Base-by-base conservation (phyloP, 2,888 invertebrate genomes). In the Amaurobius ferox region DNA sequence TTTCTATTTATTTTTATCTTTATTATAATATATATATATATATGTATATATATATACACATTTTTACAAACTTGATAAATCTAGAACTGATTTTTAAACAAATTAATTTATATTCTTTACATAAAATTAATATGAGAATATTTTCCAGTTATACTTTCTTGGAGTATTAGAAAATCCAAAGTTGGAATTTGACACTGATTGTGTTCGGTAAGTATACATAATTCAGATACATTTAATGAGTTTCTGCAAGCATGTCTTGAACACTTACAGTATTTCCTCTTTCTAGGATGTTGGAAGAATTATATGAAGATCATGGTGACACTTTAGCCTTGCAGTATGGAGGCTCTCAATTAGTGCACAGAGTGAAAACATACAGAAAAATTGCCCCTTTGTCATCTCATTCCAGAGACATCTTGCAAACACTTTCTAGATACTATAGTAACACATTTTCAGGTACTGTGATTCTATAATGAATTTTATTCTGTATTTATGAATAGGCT, bases 231-330 rank as follows among this genome's bases (percentile, higher is more conserved):
- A n/a, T n/a, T n/a, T n/a, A n/a, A n/a, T n/a, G n/a, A n/a, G n/a
- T n/a, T n/a, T n/a, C n/a, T n/a, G n/a, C n/a, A n/a, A n/a, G n/a
- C n/a, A 61, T 19, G 23, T 19, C 0, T 19, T 61, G 16, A 0
- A 9, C n/a, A n/a, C n/a, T 30, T 44, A 16, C 26, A 26, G 39
- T 19, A 74, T 13, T 29, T 16, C 13, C 16, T 71, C 5, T 55
- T 55, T n/a, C 2, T 55, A 91, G 98, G 86, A 95, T 98, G 93
- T 92, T 99, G 76, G 99, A 99, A 91, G 96, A 96, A 89, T 92
- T 99, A 80, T 99, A 98, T 91, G 99, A 99, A 92, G 98, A 98
- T 91, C 99, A 98, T 90, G 99, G 99, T 0, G 98, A 99, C 92
- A 98, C 98, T 0, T 92, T 99, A 88, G 98, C 98, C 0, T 92